These are phyloP conservation scores for Valencia hispanica DNA, from an alignment of 2,797 vertebrate species.

Conservation along the genomic window DNA sequence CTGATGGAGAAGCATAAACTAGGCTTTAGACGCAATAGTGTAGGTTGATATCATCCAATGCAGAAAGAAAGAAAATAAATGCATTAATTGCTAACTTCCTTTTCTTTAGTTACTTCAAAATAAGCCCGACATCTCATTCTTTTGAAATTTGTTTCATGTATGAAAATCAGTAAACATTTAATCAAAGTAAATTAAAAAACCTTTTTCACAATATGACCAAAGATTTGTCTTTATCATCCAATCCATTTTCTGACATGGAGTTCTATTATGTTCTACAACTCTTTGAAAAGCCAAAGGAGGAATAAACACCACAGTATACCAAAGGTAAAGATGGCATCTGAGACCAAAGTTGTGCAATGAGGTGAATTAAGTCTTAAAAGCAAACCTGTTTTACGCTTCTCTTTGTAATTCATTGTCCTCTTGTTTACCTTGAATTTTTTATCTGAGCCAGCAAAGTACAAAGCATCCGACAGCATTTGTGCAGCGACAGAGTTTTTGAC, in stretches of 20 bases:
- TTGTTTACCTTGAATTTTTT: slow-evolving; percentile 31
- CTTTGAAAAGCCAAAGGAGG: neutral
- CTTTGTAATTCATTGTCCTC: slow-evolving; percentile 7
- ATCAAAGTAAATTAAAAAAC: neutral
- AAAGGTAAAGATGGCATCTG: neutral
- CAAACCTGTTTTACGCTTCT: slow-evolving; percentile 4
- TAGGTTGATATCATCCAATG: no score
- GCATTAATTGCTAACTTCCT: neutral
- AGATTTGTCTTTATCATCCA: neutral
- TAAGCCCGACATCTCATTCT: no score
- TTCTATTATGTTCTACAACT: neutral
- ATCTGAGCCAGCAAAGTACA: slow-evolving; percentile 54
- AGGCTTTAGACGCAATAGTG: no score
- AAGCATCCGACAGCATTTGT: slow-evolving; percentile 41
- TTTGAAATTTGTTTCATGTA: no score
- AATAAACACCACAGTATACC: neutral
- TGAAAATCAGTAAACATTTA: no score
- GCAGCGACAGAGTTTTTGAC: slow-evolving; percentile 50
- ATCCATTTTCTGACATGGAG: neutral
- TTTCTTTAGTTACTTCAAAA: no score
- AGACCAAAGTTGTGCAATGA: neutral
- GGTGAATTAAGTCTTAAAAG: slow-evolving; percentile 11
- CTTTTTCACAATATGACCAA: no score
- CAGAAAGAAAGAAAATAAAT: neutral
- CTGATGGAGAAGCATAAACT: no score